Conservation (phyloP, 2,797 vertebrate genomes). For the Hemibagrus guttatus region DNA sequence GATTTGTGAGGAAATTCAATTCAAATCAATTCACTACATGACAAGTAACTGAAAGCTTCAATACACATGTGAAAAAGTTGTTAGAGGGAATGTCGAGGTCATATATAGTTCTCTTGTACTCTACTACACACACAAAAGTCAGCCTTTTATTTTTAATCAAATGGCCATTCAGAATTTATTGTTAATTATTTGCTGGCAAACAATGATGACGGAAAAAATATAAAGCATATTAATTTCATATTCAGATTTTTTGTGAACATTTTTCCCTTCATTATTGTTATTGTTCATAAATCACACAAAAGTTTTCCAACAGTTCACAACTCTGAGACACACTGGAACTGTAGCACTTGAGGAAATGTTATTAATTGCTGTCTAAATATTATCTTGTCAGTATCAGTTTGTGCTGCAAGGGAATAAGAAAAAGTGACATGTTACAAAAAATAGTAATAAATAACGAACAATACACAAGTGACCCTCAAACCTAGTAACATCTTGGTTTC, state of each 20-base stretch:
- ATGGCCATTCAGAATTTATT: neutral
- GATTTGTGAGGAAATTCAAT: no score
- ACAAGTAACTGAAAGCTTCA: no score
- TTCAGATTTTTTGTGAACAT: neutral
- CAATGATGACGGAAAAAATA: neutral
- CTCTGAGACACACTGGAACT: neutral
- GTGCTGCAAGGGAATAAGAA: neutral
- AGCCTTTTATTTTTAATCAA: neutral
- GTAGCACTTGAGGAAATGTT: neutral
- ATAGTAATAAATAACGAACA: neutral
- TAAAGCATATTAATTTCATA: neutral
- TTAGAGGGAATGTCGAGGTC: no score
- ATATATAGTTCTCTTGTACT: neutral
- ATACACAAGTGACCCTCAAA: neutral
- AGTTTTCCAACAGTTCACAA: neutral
- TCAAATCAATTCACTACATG: no score
- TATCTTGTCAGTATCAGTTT: neutral
- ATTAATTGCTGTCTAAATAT: neutral
- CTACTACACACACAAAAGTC: neutral
- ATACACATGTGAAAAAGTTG: neutral
- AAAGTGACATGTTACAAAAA: neutral
- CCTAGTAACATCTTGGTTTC: conserved; percentile 1
- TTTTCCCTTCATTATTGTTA: neutral
- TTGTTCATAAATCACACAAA: neutral
- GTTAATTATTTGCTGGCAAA: neutral